Evolutionary conservation across 2,888 invertebrate genomes (phyloP).

Genomic region (Zhengitettix transpicula): DNA sequence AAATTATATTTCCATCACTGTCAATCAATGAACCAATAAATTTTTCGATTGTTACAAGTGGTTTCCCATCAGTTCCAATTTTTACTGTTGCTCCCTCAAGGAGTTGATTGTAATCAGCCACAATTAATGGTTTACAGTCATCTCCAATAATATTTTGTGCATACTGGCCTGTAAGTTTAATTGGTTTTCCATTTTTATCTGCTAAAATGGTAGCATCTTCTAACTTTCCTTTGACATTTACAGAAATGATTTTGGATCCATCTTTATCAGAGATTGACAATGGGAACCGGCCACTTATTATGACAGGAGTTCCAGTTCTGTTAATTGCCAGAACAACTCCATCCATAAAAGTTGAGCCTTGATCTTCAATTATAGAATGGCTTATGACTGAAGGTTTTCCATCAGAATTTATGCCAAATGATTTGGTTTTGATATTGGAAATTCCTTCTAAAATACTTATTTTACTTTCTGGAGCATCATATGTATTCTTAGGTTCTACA

Average conservation of each 20-base stretch:
- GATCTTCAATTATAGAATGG: too few species aligned
- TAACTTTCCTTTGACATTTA: not conserved
- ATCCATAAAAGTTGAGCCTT: not conserved
- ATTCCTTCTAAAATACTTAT: too few species aligned
- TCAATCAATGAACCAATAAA: not conserved
- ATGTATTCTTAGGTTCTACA: not conserved
- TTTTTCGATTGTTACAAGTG: not conserved
- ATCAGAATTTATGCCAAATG: constrained; percentile 17
- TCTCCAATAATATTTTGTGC: not conserved
- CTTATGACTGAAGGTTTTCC: constrained; percentile 12
- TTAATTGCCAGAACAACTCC: not conserved
- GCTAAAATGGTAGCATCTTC: not conserved
- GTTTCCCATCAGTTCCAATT: not conserved
- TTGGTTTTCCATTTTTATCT: not conserved
- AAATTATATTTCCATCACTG: not conserved
- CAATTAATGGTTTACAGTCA: not conserved
- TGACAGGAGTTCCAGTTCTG: not conserved
- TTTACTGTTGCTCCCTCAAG: not conserved
- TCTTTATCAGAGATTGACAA: not conserved
- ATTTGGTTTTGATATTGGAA: too few species aligned
- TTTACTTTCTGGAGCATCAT: too few species aligned
- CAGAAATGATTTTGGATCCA: not conserved
- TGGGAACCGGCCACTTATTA: not conserved
- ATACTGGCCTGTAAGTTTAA: not conserved
- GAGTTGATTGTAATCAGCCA: not conserved